phyloP scores from a whole-genome alignment of 2,113 vertebrate species.

The Gobius niger region DNA sequence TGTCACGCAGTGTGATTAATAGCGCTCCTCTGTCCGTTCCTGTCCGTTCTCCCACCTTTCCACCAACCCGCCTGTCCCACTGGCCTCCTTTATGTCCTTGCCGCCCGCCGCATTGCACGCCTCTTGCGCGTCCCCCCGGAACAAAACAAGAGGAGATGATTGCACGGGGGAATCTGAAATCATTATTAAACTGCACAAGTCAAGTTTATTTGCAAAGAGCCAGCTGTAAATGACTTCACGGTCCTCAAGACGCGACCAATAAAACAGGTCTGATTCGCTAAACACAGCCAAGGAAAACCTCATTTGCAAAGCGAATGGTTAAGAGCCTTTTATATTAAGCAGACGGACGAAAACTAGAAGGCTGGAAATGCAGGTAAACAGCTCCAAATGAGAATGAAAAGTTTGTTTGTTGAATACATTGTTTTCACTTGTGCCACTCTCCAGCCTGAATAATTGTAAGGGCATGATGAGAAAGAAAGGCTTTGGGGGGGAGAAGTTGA shows the following conservation, averaged over 20 bases:
- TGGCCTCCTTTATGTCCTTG: slow-evolving; percentile 44
- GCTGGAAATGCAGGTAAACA: neutral
- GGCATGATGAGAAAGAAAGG: no score
- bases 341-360: neutral
- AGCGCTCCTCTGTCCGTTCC: slow-evolving; percentile 63
- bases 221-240: slow-evolving; percentile 17
- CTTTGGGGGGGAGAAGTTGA: no score
- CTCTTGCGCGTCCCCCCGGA: slow-evolving; percentile 12
- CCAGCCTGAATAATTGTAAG: no score
- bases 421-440: no score
- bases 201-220: slow-evolving; percentile 32
- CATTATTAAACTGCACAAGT: slow-evolving; percentile 29
- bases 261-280: slow-evolving; percentile 12
- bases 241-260: slow-evolving; percentile 21
- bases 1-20: slow-evolving; percentile 78
- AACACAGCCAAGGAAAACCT: slow-evolving; percentile 9
- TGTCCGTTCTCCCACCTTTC: slow-evolving; percentile 37
- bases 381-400: neutral
- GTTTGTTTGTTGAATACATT: no score
- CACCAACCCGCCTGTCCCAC: slow-evolving; percentile 36
- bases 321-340: slow-evolving; percentile 20
- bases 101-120: slow-evolving; percentile 13
- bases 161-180: slow-evolving; percentile 28
- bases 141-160: slow-evolving; percentile 24
- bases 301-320: slow-evolving; percentile 11